These are phyloP conservation scores for Enteromius argenteus DNA, from an alignment of 2,797 vertebrate species.

Conservation along the genomic window DNA sequence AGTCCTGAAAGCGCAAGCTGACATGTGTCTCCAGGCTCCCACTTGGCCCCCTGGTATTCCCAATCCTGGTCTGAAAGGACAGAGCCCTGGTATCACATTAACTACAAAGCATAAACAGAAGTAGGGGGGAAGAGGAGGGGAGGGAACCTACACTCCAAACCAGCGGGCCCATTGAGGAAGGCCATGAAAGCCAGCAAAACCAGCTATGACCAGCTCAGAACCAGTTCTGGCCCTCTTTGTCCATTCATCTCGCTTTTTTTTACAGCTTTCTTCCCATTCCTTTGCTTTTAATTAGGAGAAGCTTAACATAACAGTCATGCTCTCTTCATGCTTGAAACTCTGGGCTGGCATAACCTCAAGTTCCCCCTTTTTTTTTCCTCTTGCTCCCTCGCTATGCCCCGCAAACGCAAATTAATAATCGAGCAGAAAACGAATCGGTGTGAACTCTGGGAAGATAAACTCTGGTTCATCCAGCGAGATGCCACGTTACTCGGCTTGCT, in stretches of 20 bases:
- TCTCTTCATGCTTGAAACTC: conserved; percentile 54
- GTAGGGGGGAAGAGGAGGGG: conserved; percentile 23
- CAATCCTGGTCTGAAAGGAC: conserved; percentile 64
- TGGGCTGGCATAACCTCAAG: conserved; percentile 68
- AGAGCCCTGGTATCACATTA: conserved; percentile 66
- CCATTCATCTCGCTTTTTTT: conserved; percentile 71
- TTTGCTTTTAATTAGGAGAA: conserved; percentile 71
- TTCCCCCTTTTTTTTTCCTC: conserved; percentile 45
- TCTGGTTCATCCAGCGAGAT: conserved; percentile 40
- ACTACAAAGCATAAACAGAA: conserved; percentile 60
- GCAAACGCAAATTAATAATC: conserved; percentile 24
- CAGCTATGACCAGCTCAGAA: conserved; percentile 81
- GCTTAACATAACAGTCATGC: conserved; percentile 64
- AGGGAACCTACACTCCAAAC: conserved; percentile 67
- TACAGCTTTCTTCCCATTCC: conserved; percentile 70
- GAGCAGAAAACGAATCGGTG: conserved; percentile 13
- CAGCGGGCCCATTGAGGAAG: conserved; percentile 61
- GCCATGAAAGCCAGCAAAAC: conserved; percentile 76
- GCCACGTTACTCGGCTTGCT: conserved; percentile 68
- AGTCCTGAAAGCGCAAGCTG: conserved; percentile 68
- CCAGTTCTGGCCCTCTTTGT: conserved; percentile 77
- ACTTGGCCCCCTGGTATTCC: conserved; percentile 61
- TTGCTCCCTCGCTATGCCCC: conserved; percentile 26
- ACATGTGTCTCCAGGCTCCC: conserved; percentile 73
- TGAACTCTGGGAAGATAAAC: conserved; percentile 34